Evolutionary conservation across 2,888 invertebrate genomes (phyloP).

Genomic region (Apocheima hispidaria): DNA sequence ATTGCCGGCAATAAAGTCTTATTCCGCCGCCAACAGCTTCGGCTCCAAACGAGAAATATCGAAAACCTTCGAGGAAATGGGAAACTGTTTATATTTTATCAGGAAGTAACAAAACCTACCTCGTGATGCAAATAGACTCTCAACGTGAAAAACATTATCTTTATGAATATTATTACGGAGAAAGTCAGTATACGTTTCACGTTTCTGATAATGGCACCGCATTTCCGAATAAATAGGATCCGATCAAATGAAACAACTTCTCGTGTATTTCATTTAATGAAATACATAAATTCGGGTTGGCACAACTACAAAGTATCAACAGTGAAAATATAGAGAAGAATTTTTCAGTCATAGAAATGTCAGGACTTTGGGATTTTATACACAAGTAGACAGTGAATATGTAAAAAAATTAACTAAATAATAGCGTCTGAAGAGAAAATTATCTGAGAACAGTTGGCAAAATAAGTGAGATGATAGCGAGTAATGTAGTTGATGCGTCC

Average conservation of each 20-base stretch:
- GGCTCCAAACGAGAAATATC: constrained; percentile 30
- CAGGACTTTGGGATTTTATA: constrained; percentile 33
- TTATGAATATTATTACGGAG: constrained; percentile 20
- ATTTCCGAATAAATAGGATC: constrained; percentile 18
- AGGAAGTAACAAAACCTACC: constrained; percentile 22
- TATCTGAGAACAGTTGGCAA: constrained; percentile 46
- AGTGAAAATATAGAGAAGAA: constrained; percentile 72
- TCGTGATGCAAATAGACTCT: constrained; percentile 22
- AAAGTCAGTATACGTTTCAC: constrained; percentile 18
- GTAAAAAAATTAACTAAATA: constrained; percentile 46
- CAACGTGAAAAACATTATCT: constrained; percentile 24
- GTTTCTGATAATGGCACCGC: constrained; percentile 16
- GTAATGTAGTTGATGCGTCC: constrained; percentile 39
- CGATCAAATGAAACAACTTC: constrained; percentile 35
- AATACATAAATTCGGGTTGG: constrained; percentile 85
- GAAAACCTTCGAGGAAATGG: constrained; percentile 26
- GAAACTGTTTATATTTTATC: constrained; percentile 26
- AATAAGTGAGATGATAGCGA: constrained; percentile 41
- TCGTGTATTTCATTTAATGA: constrained; percentile 78
- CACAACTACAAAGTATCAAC: constrained; percentile 81
- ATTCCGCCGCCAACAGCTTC: constrained; percentile 26
- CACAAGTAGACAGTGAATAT: constrained; percentile 39
- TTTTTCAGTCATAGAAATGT: constrained; percentile 68
- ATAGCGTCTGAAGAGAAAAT: constrained; percentile 28
- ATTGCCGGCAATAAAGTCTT: constrained; percentile 35